These are phyloP conservation scores for Drosophila atroscutellata DNA, from an alignment of 2,888 invertebrate genomes.

Conservation along the genomic window DNA sequence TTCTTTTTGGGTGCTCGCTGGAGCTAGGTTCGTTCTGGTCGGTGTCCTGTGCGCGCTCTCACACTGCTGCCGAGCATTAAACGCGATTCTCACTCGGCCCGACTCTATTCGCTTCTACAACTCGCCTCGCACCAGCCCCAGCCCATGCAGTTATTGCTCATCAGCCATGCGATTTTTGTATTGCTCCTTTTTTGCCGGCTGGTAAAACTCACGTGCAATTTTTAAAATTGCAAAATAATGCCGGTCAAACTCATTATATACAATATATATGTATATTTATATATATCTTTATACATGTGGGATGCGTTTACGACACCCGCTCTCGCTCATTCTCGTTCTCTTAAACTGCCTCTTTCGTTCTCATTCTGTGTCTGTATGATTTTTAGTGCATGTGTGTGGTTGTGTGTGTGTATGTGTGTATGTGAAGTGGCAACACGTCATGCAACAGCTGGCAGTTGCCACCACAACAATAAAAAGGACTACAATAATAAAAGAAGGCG, in stretches of 20 bases:
- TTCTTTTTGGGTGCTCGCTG: conserved; percentile 29
- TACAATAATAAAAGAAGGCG: conserved; percentile 10
- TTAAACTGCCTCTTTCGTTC: conserved; percentile 1
- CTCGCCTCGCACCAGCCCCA: background rate
- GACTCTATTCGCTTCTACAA: conserved; percentile 20
- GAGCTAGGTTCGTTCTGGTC: conserved; percentile 19
- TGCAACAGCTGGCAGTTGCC: conserved; percentile 63
- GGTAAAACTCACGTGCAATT: conserved; percentile 71
- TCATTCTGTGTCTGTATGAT: background rate
- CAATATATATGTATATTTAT: background rate
- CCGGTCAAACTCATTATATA: conserved; percentile 77
- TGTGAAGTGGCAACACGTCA: conserved; percentile 28
- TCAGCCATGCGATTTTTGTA: conserved; percentile 27
- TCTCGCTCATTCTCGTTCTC: conserved; percentile 1
- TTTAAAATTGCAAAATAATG: conserved; percentile 75
- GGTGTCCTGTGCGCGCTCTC: conserved; percentile 51
- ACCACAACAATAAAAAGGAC: conserved; percentile 25
- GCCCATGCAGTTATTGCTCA: conserved; percentile 4
- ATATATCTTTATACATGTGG: conserved; percentile 17
- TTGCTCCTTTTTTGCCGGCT: conserved; percentile 58
- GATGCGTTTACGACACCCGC: conserved; percentile 13
- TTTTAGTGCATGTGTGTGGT: background rate
- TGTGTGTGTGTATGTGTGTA: conserved; percentile 8
- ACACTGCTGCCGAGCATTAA: conserved; percentile 37
- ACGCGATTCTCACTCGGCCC: conserved; percentile 32